phyloP scores from a whole-genome alignment of 2,113 vertebrate genomes.

The Oxyruncus cristatus region DNA sequence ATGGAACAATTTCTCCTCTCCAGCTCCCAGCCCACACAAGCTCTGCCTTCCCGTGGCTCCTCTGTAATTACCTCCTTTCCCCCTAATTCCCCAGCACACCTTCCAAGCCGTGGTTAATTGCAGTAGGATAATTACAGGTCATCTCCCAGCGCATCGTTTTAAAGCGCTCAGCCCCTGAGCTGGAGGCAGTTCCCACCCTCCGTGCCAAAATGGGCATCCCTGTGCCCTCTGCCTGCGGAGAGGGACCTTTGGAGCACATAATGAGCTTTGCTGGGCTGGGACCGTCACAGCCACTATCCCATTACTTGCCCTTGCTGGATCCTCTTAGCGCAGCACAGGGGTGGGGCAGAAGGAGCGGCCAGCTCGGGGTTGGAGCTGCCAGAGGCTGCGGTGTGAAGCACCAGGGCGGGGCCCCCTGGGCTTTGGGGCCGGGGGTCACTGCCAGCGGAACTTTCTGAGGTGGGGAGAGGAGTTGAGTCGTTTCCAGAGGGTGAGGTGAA shows the following conservation, averaged over 20 bases:
- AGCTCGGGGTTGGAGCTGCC: background rate
- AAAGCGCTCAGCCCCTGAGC: background rate
- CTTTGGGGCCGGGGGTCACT: background rate
- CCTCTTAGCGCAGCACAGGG: background rate
- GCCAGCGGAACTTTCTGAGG: rapidly evolving
- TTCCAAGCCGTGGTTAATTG: background rate
- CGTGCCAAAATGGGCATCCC: background rate
- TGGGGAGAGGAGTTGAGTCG: background rate
- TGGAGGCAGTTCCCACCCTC: rapidly evolving
- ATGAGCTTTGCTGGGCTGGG: background rate
- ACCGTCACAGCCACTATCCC: background rate
- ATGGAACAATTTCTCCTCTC: background rate
- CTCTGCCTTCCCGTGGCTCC: rapidly evolving
- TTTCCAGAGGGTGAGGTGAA: background rate
- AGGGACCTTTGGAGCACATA: background rate
- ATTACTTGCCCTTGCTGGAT: background rate
- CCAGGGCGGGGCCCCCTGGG: rapidly evolving
- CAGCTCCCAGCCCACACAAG: background rate
- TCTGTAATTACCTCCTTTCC: background rate
- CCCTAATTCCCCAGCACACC: background rate
- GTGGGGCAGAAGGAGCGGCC: background rate
- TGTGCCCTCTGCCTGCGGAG: background rate
- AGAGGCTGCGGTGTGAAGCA: background rate
- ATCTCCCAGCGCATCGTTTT: background rate
- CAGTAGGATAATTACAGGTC: background rate